These are phyloP conservation scores for Macquaria ambigua DNA, from an alignment of 2,113 vertebrate genomes.

Conservation along the genomic window DNA sequence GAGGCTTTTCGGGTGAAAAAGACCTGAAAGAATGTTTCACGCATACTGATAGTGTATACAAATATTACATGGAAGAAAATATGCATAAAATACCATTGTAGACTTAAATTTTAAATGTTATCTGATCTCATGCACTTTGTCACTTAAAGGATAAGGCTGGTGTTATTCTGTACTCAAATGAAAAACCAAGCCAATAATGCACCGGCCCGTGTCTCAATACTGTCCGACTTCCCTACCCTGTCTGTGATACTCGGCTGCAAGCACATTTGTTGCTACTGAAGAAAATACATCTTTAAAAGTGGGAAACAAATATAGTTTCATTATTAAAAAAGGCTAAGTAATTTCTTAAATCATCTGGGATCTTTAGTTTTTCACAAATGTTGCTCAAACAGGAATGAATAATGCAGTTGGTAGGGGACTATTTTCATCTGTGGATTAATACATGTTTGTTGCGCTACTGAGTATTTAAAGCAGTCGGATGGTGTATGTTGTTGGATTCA, in stretches of 20 bases:
- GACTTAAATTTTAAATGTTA: background rate
- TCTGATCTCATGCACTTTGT: background rate
- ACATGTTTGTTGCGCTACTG: background rate
- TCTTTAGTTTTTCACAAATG: background rate
- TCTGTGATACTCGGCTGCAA: background rate
- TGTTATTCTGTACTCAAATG: background rate
- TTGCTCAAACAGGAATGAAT: background rate
- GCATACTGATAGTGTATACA: background rate
- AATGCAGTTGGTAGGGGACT: background rate
- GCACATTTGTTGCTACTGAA: background rate
- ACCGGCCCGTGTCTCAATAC: background rate
- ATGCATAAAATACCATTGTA: background rate
- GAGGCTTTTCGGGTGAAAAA: background rate
- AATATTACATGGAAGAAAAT: background rate
- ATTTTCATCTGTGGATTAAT: slow-evolving; percentile 3
- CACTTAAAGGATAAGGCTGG: background rate
- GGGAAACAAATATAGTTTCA: background rate
- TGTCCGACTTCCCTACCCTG: background rate
- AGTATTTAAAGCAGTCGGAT: background rate
- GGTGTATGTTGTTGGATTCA: background rate
- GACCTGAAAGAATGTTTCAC: background rate
- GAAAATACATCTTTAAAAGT: background rate
- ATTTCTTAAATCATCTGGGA: background rate
- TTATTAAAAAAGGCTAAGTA: background rate
- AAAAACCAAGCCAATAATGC: background rate